Evolutionary conservation across 2,888 invertebrate species (phyloP).

Genomic region (Catocala fraxini): DNA sequence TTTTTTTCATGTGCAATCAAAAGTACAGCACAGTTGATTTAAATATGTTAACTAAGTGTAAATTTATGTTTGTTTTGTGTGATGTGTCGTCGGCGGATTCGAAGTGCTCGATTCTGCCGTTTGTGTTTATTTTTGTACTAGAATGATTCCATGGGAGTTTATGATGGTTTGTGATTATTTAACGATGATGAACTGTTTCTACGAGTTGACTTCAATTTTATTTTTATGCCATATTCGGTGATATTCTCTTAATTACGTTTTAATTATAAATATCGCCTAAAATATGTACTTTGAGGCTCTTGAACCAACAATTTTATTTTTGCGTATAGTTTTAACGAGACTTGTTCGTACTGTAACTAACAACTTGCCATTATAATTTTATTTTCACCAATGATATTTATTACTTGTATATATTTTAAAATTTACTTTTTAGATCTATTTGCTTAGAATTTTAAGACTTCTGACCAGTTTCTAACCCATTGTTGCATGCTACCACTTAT

Average conservation of each 20-base stretch:
- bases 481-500: constrained; percentile 64
- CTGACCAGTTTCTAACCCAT: constrained; percentile 64
- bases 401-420: constrained; percentile 78
- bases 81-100: constrained; percentile 82
- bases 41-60: constrained; percentile 86
- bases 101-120: constrained; percentile 85
- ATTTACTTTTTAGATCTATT: constrained; percentile 64
- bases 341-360: constrained; percentile 76
- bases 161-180: constrained; percentile 82
- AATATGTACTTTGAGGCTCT: constrained; percentile 81
- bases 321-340: constrained; percentile 67
- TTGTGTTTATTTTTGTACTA: constrained; percentile 82
- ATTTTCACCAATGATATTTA: constrained; percentile 85
- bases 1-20: constrained; percentile 71
- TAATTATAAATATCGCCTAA: constrained; percentile 68
- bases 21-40: constrained; percentile 78
- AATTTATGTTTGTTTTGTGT: constrained; percentile 86
- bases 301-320: constrained; percentile 60
- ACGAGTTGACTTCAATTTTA: constrained; percentile 73
- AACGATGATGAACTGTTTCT: constrained; percentile 74
- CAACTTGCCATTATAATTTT: constrained; percentile 85
- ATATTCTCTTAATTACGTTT: constrained; percentile 66
- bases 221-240: constrained; percentile 83
- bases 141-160: constrained; percentile 81
- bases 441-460: constrained; percentile 70